phyloP scores from a whole-genome alignment of 2,888 invertebrate species.

The Acanthoscelides obtectus region DNA sequence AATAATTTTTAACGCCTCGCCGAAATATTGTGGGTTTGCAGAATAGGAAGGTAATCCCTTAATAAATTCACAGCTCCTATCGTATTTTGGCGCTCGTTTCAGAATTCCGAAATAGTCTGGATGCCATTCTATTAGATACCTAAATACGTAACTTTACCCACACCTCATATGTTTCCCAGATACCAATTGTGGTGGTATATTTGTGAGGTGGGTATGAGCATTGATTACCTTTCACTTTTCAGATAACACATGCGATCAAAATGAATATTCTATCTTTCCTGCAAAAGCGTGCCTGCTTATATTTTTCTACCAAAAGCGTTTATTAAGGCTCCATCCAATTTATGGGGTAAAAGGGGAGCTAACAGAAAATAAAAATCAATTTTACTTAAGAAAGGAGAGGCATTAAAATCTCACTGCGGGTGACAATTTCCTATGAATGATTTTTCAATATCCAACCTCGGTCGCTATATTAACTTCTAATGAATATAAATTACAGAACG shows the following conservation, averaged over 20 bases:
- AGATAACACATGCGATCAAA: not conserved
- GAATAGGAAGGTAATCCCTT: too few species aligned
- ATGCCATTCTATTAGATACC: too few species aligned
- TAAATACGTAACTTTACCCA: too few species aligned
- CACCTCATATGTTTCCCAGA: too few species aligned
- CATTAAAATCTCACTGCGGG: constrained; percentile 20
- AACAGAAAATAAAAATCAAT: constrained; percentile 21
- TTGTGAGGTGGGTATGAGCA: too few species aligned
- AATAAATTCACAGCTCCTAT: too few species aligned
- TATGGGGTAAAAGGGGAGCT: not conserved
- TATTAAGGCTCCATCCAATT: not conserved
- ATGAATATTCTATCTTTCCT: not conserved
- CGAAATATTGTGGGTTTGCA: too few species aligned
- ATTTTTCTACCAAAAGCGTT: not conserved
- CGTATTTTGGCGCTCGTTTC: too few species aligned
- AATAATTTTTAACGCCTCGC: too few species aligned
- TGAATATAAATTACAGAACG: constrained; percentile 38
- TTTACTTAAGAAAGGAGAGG: constrained; percentile 18
- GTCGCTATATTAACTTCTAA: constrained; percentile 37
- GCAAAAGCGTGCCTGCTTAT: not conserved
- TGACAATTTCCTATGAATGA: constrained; percentile 24
- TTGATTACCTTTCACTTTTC: too few species aligned
- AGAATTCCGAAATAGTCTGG: too few species aligned
- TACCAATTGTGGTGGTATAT: too few species aligned
- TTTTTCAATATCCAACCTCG: constrained; percentile 28